Evolutionary conservation across 23 tunicate species (phyloP), one percentile per base, ranked within the genome.

Genomic region (Styela plicata): DNA sequence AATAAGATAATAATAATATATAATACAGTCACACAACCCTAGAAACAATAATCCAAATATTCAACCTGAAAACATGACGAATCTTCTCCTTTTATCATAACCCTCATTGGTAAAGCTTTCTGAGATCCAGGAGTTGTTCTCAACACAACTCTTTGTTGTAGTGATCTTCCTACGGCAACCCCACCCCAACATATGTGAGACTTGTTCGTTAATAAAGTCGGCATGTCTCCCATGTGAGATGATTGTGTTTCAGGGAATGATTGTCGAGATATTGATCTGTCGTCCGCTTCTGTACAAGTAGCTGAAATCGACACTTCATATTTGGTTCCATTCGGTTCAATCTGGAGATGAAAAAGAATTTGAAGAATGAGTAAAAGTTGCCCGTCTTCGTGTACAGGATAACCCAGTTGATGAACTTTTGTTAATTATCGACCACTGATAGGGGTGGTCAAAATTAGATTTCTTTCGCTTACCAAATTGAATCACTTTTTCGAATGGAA

Each of bases 121-220:
- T 52, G 36, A n/a, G 64, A 64, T 26, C 81, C 81, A 24, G 33
- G 52, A 29, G 68, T 76, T 27, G 81, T 73, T 70, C 82, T 71
- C 2, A 91, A 82, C 84, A 86, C 73, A 44, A 91, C 73, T 64
- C 84, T 86, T 53, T 91, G 97, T 31, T 86, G 84, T 24, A 31
- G 32, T 21, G 90, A 86, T 81, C 69, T 25, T 2, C 97, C 97
- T 1, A 91, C 74, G 0, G 80, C 64, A 1, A 91, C 97, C 25
- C 97, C 97, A 31, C 90, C 90, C 97, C 97, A 91, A 28, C 90
- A 73, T 24, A 91, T 70, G n/a, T 83, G 87, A 33, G 86, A 82
- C 65, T 91, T 91, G 63, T 91, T 91, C 35, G 97, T 91, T 64
- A 91, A 63, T 28, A 91, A 63, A 69, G 79, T 35, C 22, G 97